Base-by-base conservation (phyloP, 2,888 invertebrate genomes). In the Podotricha telesiphe region DNA sequence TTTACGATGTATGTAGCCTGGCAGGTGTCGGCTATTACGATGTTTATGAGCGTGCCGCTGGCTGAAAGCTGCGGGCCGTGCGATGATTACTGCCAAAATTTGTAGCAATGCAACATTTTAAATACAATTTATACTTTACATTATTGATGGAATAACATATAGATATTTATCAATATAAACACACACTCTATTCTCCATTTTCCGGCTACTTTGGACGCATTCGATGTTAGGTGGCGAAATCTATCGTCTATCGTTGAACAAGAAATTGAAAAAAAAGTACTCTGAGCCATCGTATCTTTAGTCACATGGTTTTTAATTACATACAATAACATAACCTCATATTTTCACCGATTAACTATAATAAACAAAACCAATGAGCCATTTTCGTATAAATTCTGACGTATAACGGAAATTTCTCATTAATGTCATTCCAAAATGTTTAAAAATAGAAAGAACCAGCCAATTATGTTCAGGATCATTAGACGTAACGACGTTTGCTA, bases 401-500 rank as follows among this genome's bases (percentile, higher is more conserved):
- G 0, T 10, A 48, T 3, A 20, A 17, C 3, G 34, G 17, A 28
- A 45, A 22, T 10, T 22, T 15, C 0, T 45, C 10, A n/a, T 10
- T 11, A 20, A 28, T 40, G 20, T 40, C 6, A 8, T 40, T 42
- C 4, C 22, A n/a, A 22, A 45, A 59, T 22, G 45, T 42, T 59
- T 20, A 59, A 22, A 42, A 59, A 59, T 42, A n/a, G 45, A 59
- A 50, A 62, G 20, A 13, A 42, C n/a, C 22, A 28, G 13, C 22
- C 45, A 61, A 67, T 67, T 61, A 67, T 37, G 28, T 37, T 45
- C 34, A 48, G 37, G 19, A 62, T 62, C 62, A 61, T 67, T 67
- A 61, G 45, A 61, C 6, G 10, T 61, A 45, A 61, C 58, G 51
- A 61, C 40, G 61, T 51, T 42, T 51, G 40, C 51, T 22, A 42